phyloP scores from a whole-genome alignment of 2,888 invertebrate genomes.

The Alloscopus bannaensis region DNA sequence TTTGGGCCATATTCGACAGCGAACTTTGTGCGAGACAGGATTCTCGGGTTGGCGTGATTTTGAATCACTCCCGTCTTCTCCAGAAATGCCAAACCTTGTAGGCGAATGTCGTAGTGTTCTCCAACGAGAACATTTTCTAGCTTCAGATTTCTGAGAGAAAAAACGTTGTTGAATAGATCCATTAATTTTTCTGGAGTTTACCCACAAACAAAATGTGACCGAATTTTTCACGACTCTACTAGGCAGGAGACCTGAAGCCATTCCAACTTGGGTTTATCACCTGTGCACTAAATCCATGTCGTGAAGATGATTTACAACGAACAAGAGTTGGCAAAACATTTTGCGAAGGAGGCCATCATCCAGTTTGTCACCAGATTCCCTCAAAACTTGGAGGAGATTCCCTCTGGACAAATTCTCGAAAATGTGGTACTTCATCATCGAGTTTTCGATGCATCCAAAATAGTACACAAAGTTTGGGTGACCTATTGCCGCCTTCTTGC shows the following conservation, averaged over 20 bases:
- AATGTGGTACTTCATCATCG: conserved; percentile 52
- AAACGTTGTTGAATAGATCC: no score
- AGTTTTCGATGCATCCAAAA: conserved; percentile 50
- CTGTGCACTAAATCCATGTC: conserved; percentile 59
- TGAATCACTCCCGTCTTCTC: conserved; percentile 57
- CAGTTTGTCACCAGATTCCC: not conserved
- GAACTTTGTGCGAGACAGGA: conserved; percentile 40
- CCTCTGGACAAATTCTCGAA: conserved; percentile 55
- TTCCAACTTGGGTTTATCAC: no score
- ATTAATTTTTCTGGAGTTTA: no score
- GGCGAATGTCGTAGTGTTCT: conserved; percentile 48
- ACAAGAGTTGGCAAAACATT: conserved; percentile 55
- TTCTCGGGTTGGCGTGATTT: conserved; percentile 42
- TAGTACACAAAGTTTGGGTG: conserved; percentile 58
- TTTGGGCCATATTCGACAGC: conserved; percentile 44
- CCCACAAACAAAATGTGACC: no score
- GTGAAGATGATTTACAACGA: conserved; percentile 55
- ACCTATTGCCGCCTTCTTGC: conserved; percentile 33
- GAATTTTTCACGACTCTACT: no score
- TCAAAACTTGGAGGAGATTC: conserved; percentile 36
- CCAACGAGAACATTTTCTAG: conserved; percentile 52
- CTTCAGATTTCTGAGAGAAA: conserved; percentile 48
- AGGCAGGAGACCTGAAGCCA: no score
- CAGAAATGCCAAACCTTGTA: conserved; percentile 39
- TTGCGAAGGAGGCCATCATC: conserved; percentile 33